Percentiles rank a stretch among this genome's conserved stretches.
These are phyloP conservation scores for Cylas formicarius DNA, from an alignment of 1,140 invertebrate species.

Conservation along the genomic window DNA sequence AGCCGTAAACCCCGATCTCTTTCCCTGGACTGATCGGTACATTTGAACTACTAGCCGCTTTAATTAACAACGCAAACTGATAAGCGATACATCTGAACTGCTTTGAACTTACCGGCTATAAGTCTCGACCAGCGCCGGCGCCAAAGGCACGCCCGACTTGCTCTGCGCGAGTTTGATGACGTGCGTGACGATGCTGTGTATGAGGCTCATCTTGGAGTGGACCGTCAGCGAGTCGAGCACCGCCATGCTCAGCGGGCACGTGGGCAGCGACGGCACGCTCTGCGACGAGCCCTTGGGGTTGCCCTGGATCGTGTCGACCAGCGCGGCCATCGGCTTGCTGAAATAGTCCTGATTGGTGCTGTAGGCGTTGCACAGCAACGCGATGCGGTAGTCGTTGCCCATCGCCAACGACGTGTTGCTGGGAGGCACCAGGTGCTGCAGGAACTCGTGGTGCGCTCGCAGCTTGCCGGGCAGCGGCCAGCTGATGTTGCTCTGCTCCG, in stretches of 20 bases:
- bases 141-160: constrained; percentile 64
- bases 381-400: constrained; percentile 81
- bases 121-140: constrained; percentile 90
- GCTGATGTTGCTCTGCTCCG: constrained; percentile 28
- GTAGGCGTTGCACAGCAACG: constrained; percentile 90
- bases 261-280: constrained; percentile 48
- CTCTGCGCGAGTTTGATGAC: constrained; percentile 82
- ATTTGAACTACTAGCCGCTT: too few relatives aligned
- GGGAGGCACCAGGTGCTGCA: constrained; percentile 73
- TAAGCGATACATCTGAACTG: too few relatives aligned
- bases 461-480: constrained; percentile 75
- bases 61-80: too few relatives aligned
- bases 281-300: constrained; percentile 54
- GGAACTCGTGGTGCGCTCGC: constrained; percentile 79
- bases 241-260: constrained; percentile 82
- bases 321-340: constrained; percentile 40
- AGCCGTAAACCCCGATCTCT: too few relatives aligned
- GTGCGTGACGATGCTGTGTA: constrained; percentile 86
- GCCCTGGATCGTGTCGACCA: constrained; percentile 84
- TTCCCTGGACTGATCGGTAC: too few relatives aligned
- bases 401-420: constrained; percentile 58
- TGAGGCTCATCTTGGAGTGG: constrained; percentile 96
- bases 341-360: constrained; percentile 83
- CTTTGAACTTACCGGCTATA: too few relatives aligned
- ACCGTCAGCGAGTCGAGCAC: constrained; percentile 88